phyloP scores from a whole-genome alignment of 1,140 invertebrate species.

The Archivesica marissinica region DNA sequence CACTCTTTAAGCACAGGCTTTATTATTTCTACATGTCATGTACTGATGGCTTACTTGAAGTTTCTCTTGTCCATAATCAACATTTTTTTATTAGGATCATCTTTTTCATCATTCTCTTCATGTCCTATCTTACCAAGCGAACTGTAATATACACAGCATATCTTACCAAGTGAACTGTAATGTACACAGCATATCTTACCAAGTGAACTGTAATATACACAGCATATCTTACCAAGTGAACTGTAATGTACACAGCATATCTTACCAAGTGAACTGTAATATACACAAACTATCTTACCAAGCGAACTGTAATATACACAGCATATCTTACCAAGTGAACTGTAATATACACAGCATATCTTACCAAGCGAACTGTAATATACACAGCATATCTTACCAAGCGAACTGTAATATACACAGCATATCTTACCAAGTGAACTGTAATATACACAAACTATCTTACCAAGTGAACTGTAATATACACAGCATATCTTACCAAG shows the following conservation, averaged over 20 bases:
- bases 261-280: constrained; percentile 60
- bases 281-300: constrained; percentile 63
- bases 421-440: constrained; percentile 63
- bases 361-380: constrained; percentile 61
- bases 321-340: constrained; percentile 61
- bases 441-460: constrained; percentile 60
- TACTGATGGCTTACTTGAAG: constrained; percentile 71
- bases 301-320: constrained; percentile 58
- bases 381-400: constrained; percentile 61
- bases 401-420: constrained; percentile 53
- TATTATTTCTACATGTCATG: no score
- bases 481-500: constrained; percentile 60
- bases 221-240: constrained; percentile 60
- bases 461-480: constrained; percentile 59
- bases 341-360: constrained; percentile 56
- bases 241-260: constrained; percentile 58
- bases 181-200: constrained; percentile 55
- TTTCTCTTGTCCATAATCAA: constrained; percentile 68
- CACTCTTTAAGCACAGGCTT: no score
- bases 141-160: no score
- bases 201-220: constrained; percentile 50
- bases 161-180: neutral
- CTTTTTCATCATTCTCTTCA: constrained; percentile 63
- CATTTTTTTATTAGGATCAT: constrained; percentile 56
- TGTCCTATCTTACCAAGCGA: constrained; percentile 61